A percentile compares a stretch with the other conserved stretches of the same genome.
Conservation (phyloP, 2,888 invertebrate genomes). For the Apotomis betuletana region DNA sequence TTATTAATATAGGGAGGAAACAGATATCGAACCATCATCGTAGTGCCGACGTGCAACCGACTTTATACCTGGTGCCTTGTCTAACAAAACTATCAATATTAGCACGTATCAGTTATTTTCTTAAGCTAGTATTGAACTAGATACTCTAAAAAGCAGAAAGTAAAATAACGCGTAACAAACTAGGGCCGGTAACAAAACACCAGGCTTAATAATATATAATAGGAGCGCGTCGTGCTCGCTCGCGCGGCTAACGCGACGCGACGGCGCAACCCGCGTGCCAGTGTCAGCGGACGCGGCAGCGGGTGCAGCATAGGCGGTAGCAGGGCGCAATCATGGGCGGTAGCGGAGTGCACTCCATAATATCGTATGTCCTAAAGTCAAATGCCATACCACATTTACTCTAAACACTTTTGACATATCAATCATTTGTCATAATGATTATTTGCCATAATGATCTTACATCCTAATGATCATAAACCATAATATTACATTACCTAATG, state of each 20-base stretch:
- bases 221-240: slow-evolving; percentile 68
- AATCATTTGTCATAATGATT: too few species aligned
- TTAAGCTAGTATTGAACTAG: slow-evolving; percentile 11
- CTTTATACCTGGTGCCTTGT: too few species aligned
- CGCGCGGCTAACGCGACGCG: slow-evolving; percentile 70
- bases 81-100: neutral
- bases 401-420: too few species aligned
- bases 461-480: too few species aligned
- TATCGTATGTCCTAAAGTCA: too few species aligned
- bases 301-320: slow-evolving; percentile 2
- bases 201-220: slow-evolving; percentile 64
- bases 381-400: too few species aligned
- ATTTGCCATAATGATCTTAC: too few species aligned
- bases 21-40: too few species aligned
- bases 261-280: slow-evolving; percentile 55
- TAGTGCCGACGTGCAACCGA: too few species aligned
- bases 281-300: slow-evolving; percentile 44
- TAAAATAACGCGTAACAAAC: slow-evolving; percentile 23
- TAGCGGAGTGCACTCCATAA: neutral
- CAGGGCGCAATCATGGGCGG: neutral
- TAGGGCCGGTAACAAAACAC: slow-evolving; percentile 58
- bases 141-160: slow-evolving; percentile 2
- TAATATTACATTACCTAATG: too few species aligned
- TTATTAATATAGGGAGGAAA: too few species aligned
- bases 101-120: slow-evolving; percentile 11